A percentile compares a stretch with the other conserved stretches of the same genome.
These are phyloP conservation scores for Acanthochromis polyacanthus DNA, from an alignment of 2,113 vertebrate species.

Conservation along the genomic window DNA sequence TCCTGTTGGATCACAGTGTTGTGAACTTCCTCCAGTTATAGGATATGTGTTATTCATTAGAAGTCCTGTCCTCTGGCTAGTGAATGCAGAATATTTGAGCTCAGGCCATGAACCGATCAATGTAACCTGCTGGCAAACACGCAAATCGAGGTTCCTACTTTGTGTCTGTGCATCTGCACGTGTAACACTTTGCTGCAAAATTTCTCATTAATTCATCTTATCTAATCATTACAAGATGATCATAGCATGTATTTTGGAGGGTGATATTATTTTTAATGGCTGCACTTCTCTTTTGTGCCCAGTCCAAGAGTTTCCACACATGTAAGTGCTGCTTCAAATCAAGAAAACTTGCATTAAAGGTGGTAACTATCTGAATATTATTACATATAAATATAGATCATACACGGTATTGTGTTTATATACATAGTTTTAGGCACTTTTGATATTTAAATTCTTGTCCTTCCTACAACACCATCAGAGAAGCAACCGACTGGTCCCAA, in stretches of 20 bases:
- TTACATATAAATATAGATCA: not conserved
- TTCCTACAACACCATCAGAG: not conserved
- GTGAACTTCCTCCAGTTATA: slow-evolving; percentile 68
- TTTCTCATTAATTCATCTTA: slow-evolving; percentile 22
- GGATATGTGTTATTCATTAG: slow-evolving; percentile 77
- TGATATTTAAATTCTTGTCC: not conserved
- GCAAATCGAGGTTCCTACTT: slow-evolving; percentile 22
- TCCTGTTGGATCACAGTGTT: slow-evolving; percentile 66
- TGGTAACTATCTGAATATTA: not conserved
- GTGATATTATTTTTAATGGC: not conserved
- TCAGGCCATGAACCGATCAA: slow-evolving; percentile 58
- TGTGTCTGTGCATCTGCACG: not conserved
- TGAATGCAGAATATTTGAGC: slow-evolving; percentile 56
- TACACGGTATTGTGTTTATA: no score
- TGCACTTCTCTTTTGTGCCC: slow-evolving; percentile 1
- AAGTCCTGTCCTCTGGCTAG: slow-evolving; percentile 68
- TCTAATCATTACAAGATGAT: slow-evolving; percentile 24
- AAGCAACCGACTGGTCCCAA: not conserved
- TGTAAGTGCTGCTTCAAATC: not conserved
- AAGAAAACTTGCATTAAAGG: not conserved
- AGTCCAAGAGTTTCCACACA: not conserved
- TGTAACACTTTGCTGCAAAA: not conserved
- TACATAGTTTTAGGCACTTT: not conserved
- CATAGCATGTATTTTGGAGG: not conserved
- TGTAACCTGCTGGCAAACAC: slow-evolving; percentile 61